Evolutionary conservation across 2,888 invertebrate species (phyloP).

Genomic region (Trisateles emortualis): DNA sequence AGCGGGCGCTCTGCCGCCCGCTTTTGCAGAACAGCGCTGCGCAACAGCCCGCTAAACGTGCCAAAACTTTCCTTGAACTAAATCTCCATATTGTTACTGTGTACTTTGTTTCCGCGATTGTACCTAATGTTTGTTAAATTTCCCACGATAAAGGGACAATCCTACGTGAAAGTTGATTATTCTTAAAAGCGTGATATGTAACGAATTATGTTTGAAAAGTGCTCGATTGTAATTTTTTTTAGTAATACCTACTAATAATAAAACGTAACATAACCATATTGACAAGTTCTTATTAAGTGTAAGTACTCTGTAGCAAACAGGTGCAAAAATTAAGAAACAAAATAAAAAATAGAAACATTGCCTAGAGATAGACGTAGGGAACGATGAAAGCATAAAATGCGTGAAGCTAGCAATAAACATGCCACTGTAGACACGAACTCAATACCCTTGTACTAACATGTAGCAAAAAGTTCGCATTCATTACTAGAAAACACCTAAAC

Average conservation of each 20-base stretch:
- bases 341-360: constrained; percentile 63
- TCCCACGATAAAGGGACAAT: no score
- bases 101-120: background rate
- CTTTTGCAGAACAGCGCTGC: constrained; percentile 66
- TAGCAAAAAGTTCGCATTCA: constrained; percentile 55
- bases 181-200: no score
- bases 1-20: constrained; percentile 67
- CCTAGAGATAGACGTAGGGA: constrained; percentile 49
- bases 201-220: no score
- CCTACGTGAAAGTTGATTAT: no score
- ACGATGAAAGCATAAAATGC: constrained; percentile 65
- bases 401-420: constrained; percentile 66
- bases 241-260: no score
- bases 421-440: constrained; percentile 62
- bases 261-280: no score
- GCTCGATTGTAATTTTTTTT: no score
- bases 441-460: constrained; percentile 58
- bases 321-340: constrained; percentile 48
- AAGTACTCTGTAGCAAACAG: constrained; percentile 45
- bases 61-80: constrained; percentile 46
- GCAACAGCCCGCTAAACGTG: constrained; percentile 47
- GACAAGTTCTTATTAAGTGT: no score
- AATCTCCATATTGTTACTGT: constrained; percentile 5
- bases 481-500: constrained; percentile 49
- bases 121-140: background rate